Evolutionary conservation across 2,113 vertebrate genomes (phyloP).

Genomic region (Panthera uncia): DNA sequence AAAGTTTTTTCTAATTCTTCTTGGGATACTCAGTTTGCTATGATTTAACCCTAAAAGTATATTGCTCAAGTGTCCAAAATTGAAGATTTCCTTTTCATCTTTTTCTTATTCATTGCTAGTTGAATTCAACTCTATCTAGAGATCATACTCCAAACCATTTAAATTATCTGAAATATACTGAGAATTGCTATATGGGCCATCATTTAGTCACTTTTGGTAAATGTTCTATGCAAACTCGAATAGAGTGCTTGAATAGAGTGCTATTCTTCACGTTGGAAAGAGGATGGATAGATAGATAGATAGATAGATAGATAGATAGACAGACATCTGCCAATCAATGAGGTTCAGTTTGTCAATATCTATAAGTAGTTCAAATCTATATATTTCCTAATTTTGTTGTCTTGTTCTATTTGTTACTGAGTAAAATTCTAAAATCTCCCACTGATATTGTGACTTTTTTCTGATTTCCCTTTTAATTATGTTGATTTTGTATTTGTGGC

Average conservation of each 20-base stretch:
- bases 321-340: background rate
- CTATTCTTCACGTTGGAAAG: background rate
- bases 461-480: background rate
- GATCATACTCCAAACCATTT: background rate
- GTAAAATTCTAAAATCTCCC: background rate
- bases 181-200: background rate
- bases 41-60: background rate
- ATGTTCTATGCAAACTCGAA: background rate
- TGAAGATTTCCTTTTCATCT: background rate
- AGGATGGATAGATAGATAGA: background rate
- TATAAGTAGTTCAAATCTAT: background rate
- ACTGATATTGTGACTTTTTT: background rate
- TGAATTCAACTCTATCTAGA: background rate
- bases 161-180: background rate
- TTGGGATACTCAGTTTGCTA: background rate
- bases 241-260: background rate
- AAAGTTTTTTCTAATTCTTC: background rate
- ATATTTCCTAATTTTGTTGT: background rate
- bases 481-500: background rate
- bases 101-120: background rate
- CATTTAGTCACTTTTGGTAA: background rate
- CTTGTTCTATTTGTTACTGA: background rate
- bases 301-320: no score
- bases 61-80: background rate
- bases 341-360: background rate